Percentiles rank a stretch among this genome's conserved stretches.
These are phyloP conservation scores for Drosophila littoralis DNA, from an alignment of 1,140 invertebrate species.

Conservation along the genomic window DNA sequence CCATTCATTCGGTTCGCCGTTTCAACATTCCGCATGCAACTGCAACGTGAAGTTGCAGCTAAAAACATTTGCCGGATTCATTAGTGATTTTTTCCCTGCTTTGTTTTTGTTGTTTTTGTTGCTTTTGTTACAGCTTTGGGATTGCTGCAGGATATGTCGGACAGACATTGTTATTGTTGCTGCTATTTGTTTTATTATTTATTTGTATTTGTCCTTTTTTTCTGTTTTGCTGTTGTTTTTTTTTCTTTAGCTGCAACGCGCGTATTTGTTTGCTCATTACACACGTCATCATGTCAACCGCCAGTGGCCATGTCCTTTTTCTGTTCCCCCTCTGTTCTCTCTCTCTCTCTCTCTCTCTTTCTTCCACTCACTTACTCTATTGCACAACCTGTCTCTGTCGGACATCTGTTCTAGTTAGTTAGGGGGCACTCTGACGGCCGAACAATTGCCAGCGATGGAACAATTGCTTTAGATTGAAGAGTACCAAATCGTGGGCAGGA, in stretches of 20 bases:
- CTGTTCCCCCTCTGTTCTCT: background rate
- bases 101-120: conserved; percentile 33
- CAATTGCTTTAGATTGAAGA: conserved; percentile 55
- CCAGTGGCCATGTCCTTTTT: conserved; percentile 49
- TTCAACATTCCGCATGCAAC: conserved; percentile 52
- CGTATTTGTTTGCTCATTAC: conserved; percentile 71
- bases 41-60: conserved; percentile 51
- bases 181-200: conserved; percentile 66
- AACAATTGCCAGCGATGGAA: conserved; percentile 45
- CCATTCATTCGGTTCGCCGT: conserved; percentile 44
- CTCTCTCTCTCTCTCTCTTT: background rate
- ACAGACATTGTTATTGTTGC: conserved; percentile 53
- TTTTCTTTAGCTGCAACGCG: conserved; percentile 24
- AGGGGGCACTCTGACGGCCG: background rate
- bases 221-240: conserved; percentile 6
- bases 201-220: conserved; percentile 44
- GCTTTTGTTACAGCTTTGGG: conserved; percentile 17
- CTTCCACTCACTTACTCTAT: too few species aligned
- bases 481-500: conserved; percentile 13
- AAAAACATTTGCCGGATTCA: conserved; percentile 62
- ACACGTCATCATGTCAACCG: conserved; percentile 70
- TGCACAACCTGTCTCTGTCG: conserved; percentile 1
- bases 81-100: conserved; percentile 58
- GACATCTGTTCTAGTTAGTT: conserved; percentile 35
- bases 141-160: conserved; percentile 57